A percentile compares a stretch with the other conserved stretches of the same genome.
These are phyloP conservation scores for Drosophila borealis DNA, from an alignment of 2,888 invertebrate genomes.

Conservation along the genomic window DNA sequence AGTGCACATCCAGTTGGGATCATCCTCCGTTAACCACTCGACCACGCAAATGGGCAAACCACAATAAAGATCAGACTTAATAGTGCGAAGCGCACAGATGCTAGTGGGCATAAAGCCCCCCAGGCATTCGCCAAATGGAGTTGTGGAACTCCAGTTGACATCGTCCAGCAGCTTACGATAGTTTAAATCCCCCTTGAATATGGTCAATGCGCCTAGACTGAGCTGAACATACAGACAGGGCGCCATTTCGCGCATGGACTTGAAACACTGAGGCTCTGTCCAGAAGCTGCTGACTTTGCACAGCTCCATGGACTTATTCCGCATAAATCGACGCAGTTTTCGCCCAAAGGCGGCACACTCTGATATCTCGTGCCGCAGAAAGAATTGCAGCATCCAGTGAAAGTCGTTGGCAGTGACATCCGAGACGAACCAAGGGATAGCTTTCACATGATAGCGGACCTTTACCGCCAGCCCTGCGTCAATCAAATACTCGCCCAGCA, in stretches of 20 bases:
- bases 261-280: slow-evolving; percentile 92
- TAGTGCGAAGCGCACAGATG: slow-evolving; percentile 91
- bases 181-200: slow-evolving; percentile 98
- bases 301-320: slow-evolving; percentile 84
- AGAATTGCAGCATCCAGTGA: slow-evolving; percentile 87
- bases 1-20: slow-evolving; percentile 91
- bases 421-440: slow-evolving; percentile 97
- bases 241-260: slow-evolving; percentile 90
- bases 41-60: slow-evolving; percentile 89
- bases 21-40: slow-evolving; percentile 86
- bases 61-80: slow-evolving; percentile 95
- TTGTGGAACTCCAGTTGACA: slow-evolving; percentile 90
- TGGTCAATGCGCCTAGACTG: slow-evolving; percentile 88
- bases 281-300: slow-evolving; percentile 90
- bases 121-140: slow-evolving; percentile 86
- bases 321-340: slow-evolving; percentile 87
- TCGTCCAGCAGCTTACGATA: slow-evolving; percentile 97
- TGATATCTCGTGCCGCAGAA: slow-evolving; percentile 80
- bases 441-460: slow-evolving; percentile 93
- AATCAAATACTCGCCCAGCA: slow-evolving; percentile 93
- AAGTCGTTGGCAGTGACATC: slow-evolving; percentile 93
- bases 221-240: slow-evolving; percentile 90
- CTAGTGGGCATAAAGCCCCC: slow-evolving; percentile 91
- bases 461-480: slow-evolving; percentile 86
- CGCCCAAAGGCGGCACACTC: slow-evolving; percentile 85